Conservation (phyloP, 2,797 vertebrate genomes). For the Sparus aurata region DNA sequence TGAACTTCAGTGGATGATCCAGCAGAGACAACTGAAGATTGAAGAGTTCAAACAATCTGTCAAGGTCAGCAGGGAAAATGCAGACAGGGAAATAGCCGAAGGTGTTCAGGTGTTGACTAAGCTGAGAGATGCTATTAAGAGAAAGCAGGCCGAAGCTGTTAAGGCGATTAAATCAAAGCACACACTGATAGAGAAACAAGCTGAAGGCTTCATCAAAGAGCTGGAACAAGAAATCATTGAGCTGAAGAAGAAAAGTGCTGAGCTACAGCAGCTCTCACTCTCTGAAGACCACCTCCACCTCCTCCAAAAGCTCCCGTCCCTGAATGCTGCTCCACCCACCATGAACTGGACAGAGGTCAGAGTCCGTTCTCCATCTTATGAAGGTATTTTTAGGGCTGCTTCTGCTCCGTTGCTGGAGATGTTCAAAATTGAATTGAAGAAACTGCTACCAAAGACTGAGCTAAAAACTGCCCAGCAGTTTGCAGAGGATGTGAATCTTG, state of each 20-base stretch:
- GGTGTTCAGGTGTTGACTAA: background rate
- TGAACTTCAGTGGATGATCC: background rate
- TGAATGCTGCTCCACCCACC: too few species aligned
- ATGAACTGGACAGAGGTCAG: background rate
- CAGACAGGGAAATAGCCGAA: background rate
- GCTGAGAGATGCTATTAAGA: background rate
- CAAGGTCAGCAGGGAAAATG: background rate
- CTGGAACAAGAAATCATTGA: conserved; percentile 8
- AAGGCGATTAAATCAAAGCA: background rate
- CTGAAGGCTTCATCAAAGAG: background rate
- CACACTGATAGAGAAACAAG: background rate
- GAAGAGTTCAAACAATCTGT: background rate
- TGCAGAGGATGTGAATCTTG: background rate
- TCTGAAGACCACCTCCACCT: background rate
- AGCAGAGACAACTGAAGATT: conserved; percentile 1
- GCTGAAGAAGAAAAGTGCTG: background rate
- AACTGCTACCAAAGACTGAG: background rate
- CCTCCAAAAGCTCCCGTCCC: background rate
- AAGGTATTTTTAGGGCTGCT: background rate
- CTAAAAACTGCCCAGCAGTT: background rate
- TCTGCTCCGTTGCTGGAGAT: background rate
- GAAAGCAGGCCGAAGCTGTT: background rate
- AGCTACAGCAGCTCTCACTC: background rate
- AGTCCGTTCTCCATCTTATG: background rate
- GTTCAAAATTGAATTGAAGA: background rate